Evolutionary conservation across 2,888 invertebrate genomes (phyloP).

Genomic region (Hoplodrina ambigua): DNA sequence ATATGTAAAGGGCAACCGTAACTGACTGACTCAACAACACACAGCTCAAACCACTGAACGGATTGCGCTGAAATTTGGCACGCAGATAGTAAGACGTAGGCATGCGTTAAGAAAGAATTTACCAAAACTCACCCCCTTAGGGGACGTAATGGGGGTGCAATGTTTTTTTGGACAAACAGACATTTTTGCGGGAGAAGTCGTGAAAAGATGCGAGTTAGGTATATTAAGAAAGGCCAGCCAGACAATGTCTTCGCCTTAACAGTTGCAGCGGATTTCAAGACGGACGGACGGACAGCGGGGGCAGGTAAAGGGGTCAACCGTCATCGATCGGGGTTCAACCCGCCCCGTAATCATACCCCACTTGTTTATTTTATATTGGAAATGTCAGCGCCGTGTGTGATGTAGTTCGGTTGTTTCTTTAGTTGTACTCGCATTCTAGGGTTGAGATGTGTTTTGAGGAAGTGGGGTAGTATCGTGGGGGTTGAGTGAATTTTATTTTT

Average conservation of each 20-base stretch:
- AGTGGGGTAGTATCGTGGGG: background rate
- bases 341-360: slow-evolving; percentile 63
- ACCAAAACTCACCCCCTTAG: too few species aligned
- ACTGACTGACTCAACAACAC: too few species aligned
- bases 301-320: slow-evolving; percentile 89
- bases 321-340: slow-evolving; percentile 80
- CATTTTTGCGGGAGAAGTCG: too few species aligned
- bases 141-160: too few species aligned
- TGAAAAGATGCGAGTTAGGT: too few species aligned
- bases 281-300: slow-evolving; percentile 84
- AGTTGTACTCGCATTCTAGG: slow-evolving; percentile 5
- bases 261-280: slow-evolving; percentile 82
- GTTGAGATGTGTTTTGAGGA: slow-evolving; percentile 27
- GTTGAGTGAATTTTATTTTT: background rate
- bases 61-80: too few species aligned
- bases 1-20: too few species aligned
- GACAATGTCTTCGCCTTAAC: slow-evolving; percentile 72
- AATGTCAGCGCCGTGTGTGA: slow-evolving; percentile 62
- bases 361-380: slow-evolving; percentile 69
- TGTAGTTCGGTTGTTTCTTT: slow-evolving; percentile 23
- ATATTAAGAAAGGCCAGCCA: background rate
- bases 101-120: too few species aligned
- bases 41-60: too few species aligned
- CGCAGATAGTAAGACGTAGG: too few species aligned
- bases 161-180: too few species aligned